Conservation (phyloP, 2,888 invertebrate species). For the Nematopogon swammerdamellus region DNA sequence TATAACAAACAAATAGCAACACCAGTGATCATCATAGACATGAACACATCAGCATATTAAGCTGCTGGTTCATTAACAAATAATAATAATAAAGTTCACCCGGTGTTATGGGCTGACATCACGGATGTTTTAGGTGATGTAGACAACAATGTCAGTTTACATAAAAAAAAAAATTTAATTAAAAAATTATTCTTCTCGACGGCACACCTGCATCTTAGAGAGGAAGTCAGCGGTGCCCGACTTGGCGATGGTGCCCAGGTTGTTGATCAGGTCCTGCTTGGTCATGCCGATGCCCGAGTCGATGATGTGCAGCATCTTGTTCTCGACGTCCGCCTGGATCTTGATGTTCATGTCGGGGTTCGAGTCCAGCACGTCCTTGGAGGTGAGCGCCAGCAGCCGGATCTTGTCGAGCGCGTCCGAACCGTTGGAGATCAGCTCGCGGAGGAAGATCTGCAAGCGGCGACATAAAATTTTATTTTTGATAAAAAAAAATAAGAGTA, state of each 20-base stretch:
- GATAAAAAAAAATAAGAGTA: too few species aligned
- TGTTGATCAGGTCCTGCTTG: conserved; percentile 85
- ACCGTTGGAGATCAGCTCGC: conserved; percentile 98
- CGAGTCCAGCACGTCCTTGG: conserved; percentile 71
- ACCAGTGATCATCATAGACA: too few species aligned
- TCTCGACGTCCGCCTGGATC: conserved; percentile 92
- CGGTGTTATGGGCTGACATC: too few species aligned
- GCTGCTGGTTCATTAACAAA: too few species aligned
- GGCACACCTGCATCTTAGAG: conserved; percentile 87
- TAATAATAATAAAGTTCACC: too few species aligned
- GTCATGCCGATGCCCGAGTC: conserved; percentile 99
- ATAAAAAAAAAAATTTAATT: too few species aligned
- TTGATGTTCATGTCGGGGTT: conserved; percentile 84
- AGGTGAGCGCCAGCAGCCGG: conserved; percentile 87
- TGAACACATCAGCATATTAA: too few species aligned
- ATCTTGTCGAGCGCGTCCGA: conserved; percentile 99
- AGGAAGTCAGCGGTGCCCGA: conserved; percentile 97
- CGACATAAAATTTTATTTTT: too few species aligned
- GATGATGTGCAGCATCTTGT: conserved; percentile 86
- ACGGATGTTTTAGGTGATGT: too few species aligned
- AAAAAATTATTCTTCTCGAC: too few species aligned
- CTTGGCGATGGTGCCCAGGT: conserved; percentile 97
- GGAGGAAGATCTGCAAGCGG: conserved; percentile 83
- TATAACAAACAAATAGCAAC: too few species aligned
- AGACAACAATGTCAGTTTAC: too few species aligned